Evolutionary conservation across 2,888 invertebrate species (phyloP).

Genomic region (Apamea sordens): DNA sequence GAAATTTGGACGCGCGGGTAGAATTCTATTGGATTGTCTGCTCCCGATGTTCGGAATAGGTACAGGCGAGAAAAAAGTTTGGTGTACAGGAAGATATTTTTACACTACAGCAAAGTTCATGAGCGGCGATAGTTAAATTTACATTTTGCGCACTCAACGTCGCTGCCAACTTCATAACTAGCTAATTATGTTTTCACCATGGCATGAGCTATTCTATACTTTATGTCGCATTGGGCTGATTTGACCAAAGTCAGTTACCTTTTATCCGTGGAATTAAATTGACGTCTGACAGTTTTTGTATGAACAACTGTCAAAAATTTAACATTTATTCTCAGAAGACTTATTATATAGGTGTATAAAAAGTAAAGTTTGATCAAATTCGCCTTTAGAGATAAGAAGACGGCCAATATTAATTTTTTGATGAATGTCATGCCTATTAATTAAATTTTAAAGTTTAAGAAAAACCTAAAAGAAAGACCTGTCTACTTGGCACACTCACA

Average conservation of each 20-base stretch:
- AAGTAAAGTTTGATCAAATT: no score
- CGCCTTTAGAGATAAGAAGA: neutral
- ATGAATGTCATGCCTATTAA: no score
- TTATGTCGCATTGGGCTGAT: no score
- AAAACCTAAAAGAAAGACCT: neutral
- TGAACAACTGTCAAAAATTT: no score
- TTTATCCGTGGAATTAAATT: no score
- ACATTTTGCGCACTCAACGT: neutral
- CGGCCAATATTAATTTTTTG: neutral
- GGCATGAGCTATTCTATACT: neutral
- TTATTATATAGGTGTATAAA: no score
- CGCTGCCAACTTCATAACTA: neutral
- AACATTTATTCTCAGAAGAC: no score
- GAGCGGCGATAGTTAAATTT: neutral
- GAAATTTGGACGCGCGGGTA: constrained; percentile 48
- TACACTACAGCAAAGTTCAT: no score
- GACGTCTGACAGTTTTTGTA: no score
- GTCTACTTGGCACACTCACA: neutral
- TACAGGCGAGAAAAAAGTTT: neutral
- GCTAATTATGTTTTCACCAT: neutral
- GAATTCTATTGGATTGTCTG: constrained; percentile 49
- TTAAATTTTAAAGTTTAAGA: neutral
- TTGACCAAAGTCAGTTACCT: no score
- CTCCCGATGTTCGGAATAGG: neutral
- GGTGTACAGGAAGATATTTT: neutral